A percentile compares a stretch with the other conserved stretches of the same genome.
These are phyloP conservation scores for Ctenicera cuprea DNA, from an alignment of 2,888 invertebrate species.

Conservation along the genomic window DNA sequence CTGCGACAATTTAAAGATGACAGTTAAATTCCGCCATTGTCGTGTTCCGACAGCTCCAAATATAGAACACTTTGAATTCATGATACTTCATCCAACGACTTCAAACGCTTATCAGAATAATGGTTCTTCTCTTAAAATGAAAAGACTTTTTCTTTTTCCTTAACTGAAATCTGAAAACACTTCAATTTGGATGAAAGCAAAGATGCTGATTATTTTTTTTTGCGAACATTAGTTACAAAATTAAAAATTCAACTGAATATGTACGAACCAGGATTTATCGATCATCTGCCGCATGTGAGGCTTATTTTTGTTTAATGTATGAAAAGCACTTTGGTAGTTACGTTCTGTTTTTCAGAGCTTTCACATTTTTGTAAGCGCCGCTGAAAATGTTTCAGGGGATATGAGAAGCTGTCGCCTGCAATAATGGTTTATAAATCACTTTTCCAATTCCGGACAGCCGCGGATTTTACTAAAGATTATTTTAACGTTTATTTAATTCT, in stretches of 20 bases:
- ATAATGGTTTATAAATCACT: slow-evolving; percentile 52
- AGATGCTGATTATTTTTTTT: background rate
- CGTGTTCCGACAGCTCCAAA: slow-evolving; percentile 4
- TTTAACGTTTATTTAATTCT: slow-evolving; percentile 49
- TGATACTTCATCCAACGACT: slow-evolving; percentile 8
- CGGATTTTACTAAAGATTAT: slow-evolving; percentile 44
- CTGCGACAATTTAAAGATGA: slow-evolving; percentile 24
- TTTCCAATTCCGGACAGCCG: slow-evolving; percentile 47
- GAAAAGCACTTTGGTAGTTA: slow-evolving; percentile 43
- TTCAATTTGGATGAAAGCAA: slow-evolving; percentile 11
- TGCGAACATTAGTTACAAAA: background rate
- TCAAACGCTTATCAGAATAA: slow-evolving; percentile 20
- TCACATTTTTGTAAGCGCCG: slow-evolving; percentile 36
- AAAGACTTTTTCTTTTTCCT: background rate
- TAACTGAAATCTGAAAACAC: background rate
- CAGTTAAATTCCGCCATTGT: slow-evolving; percentile 26
- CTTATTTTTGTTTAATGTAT: slow-evolving; percentile 38
- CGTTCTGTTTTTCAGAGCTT: slow-evolving; percentile 25
- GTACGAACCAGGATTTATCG: background rate
- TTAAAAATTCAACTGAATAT: too few species aligned
- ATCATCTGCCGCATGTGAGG: slow-evolving; percentile 14
- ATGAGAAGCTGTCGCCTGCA: slow-evolving; percentile 41
- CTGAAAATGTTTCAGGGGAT: slow-evolving; percentile 37
- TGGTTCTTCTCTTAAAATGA: slow-evolving; percentile 11
- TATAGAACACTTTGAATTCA: slow-evolving; percentile 25